Evolutionary conservation across 2,888 invertebrate genomes (phyloP), one percentile per base, ranked within the genome.

Genomic region (Aricia artaxerxes): DNA sequence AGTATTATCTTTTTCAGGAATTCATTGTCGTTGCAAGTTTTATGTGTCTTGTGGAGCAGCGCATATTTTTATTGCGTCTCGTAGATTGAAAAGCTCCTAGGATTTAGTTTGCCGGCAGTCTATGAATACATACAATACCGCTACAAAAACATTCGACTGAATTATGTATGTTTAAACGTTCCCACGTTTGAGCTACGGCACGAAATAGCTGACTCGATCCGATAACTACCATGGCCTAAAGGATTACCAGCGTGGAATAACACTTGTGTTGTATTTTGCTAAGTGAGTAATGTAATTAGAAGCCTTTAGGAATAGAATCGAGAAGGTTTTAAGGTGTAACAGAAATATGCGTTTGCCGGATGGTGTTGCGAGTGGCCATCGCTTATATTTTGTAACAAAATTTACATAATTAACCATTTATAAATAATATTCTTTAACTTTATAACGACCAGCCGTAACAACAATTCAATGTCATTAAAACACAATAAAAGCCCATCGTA

Each of bases 21-120:
- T 94, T 93, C 94, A 94, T 93, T 92, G 94, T 93, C 92, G 92
- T 91, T 88, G 88, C 87, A 83, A 90, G 90, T 93, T 94, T 94
- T 94, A 93, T 91, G 91, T 85, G 86, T 87, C 87, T 88, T 86
- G 88, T 86, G 88, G 88, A 89, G 88, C 88, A 88, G 92, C 88
- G 90, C 92, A 94, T 94, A 94, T 93, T 93, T 94, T 94, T 94
- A 94, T 92, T 93, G 90, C 91, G 86, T 91, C 89, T 89, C 85
- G 86, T 86, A 88, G 88, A 91, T 92, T 92, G 91, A 91, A 91
- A 91, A 89, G 89, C 88, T 88, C 82, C 85, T 82, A 82, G 81
- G 81, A 72, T 81, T 79, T 80, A 78, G 79, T 80, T 80, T 80
- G 77, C 53, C 73, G 75, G 57, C 49, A 16, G 57, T 76, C 53